Evolutionary conservation across 2,888 invertebrate genomes (phyloP).

Genomic region (Parascotia fuliginaria): DNA sequence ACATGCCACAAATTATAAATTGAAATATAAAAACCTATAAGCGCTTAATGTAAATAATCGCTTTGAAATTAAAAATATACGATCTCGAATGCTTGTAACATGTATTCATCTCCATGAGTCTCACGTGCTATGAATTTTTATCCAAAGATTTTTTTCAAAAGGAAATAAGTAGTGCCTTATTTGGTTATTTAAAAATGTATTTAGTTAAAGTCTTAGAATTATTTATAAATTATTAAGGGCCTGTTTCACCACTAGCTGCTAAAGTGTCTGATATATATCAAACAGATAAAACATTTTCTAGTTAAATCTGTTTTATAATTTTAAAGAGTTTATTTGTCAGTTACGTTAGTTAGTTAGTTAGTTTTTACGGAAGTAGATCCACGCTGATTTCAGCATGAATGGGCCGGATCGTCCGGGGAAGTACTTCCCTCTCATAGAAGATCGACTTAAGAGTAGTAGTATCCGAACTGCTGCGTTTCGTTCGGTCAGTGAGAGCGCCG

Average conservation of each 20-base stretch:
- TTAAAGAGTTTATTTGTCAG: no score
- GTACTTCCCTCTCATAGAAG: no score
- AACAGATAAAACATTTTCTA: no score
- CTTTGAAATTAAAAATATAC: constrained; percentile 49
- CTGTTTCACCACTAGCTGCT: not conserved
- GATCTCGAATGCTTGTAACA: constrained; percentile 52
- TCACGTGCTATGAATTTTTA: constrained; percentile 51
- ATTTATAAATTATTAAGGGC: constrained; percentile 13
- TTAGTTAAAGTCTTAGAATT: constrained; percentile 20
- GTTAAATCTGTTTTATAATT: no score
- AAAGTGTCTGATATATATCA: no score
- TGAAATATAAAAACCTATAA: constrained; percentile 50
- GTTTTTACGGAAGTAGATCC: no score
- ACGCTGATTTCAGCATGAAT: no score
- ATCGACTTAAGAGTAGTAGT: no score
- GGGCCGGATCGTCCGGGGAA: no score
- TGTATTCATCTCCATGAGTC: constrained; percentile 52
- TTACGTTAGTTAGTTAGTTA: no score
- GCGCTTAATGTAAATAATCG: constrained; percentile 58
- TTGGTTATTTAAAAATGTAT: constrained; percentile 44
- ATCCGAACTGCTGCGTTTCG: no score
- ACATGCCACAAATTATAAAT: constrained; percentile 64
- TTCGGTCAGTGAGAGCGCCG: no score
- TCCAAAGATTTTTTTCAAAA: constrained; percentile 35
- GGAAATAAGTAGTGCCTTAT: constrained; percentile 69